Percentiles rank a stretch among this genome's conserved stretches.
phyloP scores from a whole-genome alignment of 1,140 invertebrate species.

The Pissodes strobi region DNA sequence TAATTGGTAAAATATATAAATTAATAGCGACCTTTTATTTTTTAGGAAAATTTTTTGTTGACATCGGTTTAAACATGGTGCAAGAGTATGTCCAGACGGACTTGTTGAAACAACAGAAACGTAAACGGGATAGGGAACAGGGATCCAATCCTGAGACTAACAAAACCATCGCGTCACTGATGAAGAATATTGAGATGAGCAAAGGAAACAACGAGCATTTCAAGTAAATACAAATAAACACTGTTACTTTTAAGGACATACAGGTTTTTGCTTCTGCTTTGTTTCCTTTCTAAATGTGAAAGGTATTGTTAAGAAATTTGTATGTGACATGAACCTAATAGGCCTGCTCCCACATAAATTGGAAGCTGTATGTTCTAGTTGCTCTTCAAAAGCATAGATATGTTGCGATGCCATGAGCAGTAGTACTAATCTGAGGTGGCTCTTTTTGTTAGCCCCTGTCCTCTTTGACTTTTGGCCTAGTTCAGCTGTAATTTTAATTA shows the following conservation, averaged over 20 bases:
- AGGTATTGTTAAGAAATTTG: too few species aligned
- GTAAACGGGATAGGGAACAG: conserved; percentile 71
- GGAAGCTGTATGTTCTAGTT: too few species aligned
- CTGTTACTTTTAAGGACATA: not conserved
- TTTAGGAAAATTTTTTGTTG: conserved; percentile 86
- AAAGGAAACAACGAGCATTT: conserved; percentile 89
- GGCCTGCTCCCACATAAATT: too few species aligned
- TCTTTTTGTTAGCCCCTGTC: too few species aligned
- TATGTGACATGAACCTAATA: too few species aligned
- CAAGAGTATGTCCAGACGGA: conserved; percentile 93
- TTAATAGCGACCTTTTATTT: not conserved
- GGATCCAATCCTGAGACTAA: conserved; percentile 72
- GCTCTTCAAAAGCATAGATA: too few species aligned
- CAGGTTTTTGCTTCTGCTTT: not conserved
- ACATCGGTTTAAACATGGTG: conserved; percentile 88
- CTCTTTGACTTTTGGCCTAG: too few species aligned
- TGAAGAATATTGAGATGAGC: conserved; percentile 83
- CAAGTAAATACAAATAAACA: too few species aligned
- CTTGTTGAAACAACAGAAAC: conserved; percentile 83
- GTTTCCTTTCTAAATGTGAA: too few species aligned
- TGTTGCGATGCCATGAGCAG: too few species aligned
- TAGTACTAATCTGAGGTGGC: too few species aligned
- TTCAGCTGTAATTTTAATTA: too few species aligned
- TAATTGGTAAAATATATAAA: not conserved
- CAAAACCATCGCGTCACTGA: conserved; percentile 76